These are phyloP conservation scores for Leptobrachium ailaonicum DNA, from an alignment of 2,113 vertebrate species.

Conservation along the genomic window DNA sequence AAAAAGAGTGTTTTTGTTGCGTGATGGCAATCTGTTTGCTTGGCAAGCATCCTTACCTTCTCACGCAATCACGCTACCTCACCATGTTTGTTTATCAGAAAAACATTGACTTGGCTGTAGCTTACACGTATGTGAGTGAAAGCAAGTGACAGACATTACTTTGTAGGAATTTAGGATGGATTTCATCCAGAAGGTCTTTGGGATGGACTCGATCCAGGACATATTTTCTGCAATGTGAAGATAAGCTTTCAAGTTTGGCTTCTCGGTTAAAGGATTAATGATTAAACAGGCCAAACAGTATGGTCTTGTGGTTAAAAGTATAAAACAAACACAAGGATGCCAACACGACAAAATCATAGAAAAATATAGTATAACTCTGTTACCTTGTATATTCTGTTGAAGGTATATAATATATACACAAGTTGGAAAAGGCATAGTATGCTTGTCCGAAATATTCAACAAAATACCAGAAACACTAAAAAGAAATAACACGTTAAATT, in stretches of 20 bases:
- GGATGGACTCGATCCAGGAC: slow-evolving; percentile 16
- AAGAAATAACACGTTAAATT: no score
- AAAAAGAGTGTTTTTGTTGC: background rate
- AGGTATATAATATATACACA: no score
- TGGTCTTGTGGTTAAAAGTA: no score
- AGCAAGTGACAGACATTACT: background rate
- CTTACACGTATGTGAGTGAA: slow-evolving; percentile 17
- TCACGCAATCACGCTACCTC: slow-evolving; percentile 32
- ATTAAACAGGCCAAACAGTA: background rate
- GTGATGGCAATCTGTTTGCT: slow-evolving; percentile 22
- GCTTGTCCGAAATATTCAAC: no score
- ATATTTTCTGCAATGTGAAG: background rate
- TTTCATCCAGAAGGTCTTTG: background rate
- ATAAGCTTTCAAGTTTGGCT: slow-evolving; percentile 2
- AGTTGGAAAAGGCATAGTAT: no score
- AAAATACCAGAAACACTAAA: no score
- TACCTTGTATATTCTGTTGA: no score
- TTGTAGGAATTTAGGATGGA: background rate
- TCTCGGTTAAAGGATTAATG: background rate
- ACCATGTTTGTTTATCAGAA: slow-evolving; percentile 10
- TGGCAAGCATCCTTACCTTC: slow-evolving; percentile 29
- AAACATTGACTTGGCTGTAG: slow-evolving; percentile 18
- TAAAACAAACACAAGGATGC: no score
- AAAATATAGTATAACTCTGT: no score
- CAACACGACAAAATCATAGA: no score